Evolutionary conservation across 92 coral and sea anemone species (phyloP), one percentile per base, ranked within the genome.

Genomic region (Porites rus): DNA sequence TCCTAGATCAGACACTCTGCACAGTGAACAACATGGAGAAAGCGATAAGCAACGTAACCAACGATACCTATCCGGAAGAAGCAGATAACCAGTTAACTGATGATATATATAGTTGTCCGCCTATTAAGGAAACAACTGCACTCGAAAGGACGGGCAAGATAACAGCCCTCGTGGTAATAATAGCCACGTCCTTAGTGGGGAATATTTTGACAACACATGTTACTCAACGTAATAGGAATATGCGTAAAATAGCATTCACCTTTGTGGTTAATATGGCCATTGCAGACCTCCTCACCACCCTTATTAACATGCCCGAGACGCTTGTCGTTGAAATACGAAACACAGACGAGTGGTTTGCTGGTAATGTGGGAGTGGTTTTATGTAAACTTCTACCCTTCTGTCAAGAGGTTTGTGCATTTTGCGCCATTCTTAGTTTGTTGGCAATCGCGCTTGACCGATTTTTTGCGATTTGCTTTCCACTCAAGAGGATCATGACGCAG

Each of bases 401-500:
- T 58, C 93, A 92, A 75, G 79, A 77, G 28, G 90, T 92, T 8
- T 95, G 96, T 3, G 86, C 92, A 0, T 93, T 85, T 61, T 95
- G 98, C 28, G 93, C 98, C 22, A 87, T 95, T 10, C 79, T 95
- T 22, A 85, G 93, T 24, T 83, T 95, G 67, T 58, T 92, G 9
- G 91, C 91, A 5, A 95, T 95, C 54, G 92, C 98, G 11, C 38
- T 91, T 38, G 98, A 95, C 28, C 85, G 96, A 17, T 95, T 20
- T 69, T 78, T 88, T 50, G 98, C 98, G 7, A 95, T 95, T 31
- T 70, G 84, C 43, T 50, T 69, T 31, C 98, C 98, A 0, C 92
- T 89, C 65, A 95, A 91, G 71, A 91, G 88, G 72, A 76, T 85
- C 75, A 83, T 95, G 53, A 91, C 92, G 7, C 46, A 60, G 18